Conservation (phyloP, 2,113 vertebrate genomes). For the Bufo gargarizans region DNA sequence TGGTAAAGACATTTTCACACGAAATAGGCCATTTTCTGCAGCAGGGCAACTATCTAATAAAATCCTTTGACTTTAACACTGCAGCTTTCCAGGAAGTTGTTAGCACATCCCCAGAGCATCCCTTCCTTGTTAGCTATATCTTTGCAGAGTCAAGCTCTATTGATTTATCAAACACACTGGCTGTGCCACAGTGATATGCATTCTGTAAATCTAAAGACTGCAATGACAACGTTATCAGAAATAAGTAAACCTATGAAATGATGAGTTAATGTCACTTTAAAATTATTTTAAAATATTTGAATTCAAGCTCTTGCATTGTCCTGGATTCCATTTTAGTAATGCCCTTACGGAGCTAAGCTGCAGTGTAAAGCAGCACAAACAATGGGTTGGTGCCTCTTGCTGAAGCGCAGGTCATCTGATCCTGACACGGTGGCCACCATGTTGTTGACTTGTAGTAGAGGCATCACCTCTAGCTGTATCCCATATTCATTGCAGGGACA, state of each 20-base stretch:
- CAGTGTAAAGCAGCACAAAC: no score
- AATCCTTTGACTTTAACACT: neutral
- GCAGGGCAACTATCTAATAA: neutral
- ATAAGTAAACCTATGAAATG: neutral
- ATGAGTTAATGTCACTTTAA: neutral
- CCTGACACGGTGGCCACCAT: no score
- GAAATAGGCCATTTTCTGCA: neutral
- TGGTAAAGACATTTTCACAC: neutral
- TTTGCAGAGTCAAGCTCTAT: conserved; percentile 7
- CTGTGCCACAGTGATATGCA: neutral
- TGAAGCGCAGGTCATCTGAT: no score
- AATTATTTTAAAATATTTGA: no score
- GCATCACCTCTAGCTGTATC: no score
- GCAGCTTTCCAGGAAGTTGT: conserved; percentile 7
- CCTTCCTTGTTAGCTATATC: neutral
- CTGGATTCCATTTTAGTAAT: no score
- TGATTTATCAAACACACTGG: conserved; percentile 38
- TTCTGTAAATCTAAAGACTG: neutral
- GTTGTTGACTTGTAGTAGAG: no score
- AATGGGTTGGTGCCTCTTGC: no score
- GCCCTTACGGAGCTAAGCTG: no score
- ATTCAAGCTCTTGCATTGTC: no score
- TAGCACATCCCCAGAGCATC: conserved; percentile 1
- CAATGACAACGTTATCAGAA: neutral
- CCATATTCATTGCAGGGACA: no score